Base-by-base conservation (phyloP, 2,888 invertebrate species). In the Amphipyra berbera region DNA sequence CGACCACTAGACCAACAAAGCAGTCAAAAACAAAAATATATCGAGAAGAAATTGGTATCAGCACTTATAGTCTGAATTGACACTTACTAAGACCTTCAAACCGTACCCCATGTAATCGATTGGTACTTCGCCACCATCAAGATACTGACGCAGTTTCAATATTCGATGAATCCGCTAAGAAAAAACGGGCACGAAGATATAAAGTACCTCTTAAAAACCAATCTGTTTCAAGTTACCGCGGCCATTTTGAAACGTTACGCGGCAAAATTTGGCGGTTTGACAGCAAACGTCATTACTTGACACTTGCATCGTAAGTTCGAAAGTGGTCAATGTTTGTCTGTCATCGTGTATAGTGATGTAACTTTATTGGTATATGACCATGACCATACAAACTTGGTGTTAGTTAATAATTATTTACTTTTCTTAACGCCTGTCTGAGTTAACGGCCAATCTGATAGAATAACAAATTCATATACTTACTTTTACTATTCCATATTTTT, bases 201-300 rank as follows among this genome's bases (percentile, higher is more conserved):
- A 61, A 63, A 53, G 58, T 58, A 62, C 59, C 60, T 61, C 61
- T 59, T 61, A 47, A 59, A 61, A 75, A 58, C 54, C 60, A 61
- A 78, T 78, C 49, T 62, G 46, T 44, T 73, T 57, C 21, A 63
- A 63, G 41, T 38, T 52, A 13, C 41, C 37, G 35, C 45, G 8
- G 14, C 61, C 59, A 71, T 75, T 71, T 73, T 59, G n/a, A 47
- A 59, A 13, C 48, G 13, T 76, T 75, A 76, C 76, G 49, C 47
- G 44, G 64, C 68, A 61, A 52, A 59, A 59, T 59, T 41, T 8
- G 6, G 2, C 12, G n/a, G 14, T 60, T 65, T 53, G 54, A 66
- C 63, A 62, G 64, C 37, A 13, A 61, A 62, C 45, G 47, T 74
- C 69, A 57, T 73, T 60, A 59, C 48, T 54, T 71, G 59, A 55